Conservation (phyloP, 2,888 invertebrate species). For the Heliconius charithonia region DNA sequence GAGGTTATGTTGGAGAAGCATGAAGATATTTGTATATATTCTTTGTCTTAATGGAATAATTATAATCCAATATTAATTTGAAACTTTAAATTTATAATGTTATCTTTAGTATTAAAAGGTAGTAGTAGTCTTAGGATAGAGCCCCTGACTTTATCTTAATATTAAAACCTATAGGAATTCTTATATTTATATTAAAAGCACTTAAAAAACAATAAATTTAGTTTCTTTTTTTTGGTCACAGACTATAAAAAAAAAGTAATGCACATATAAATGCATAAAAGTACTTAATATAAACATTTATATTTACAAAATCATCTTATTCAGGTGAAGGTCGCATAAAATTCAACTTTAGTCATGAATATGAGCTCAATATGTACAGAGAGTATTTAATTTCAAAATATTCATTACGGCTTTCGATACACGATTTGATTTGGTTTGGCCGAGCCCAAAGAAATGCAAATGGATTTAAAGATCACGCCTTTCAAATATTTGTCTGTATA, state of each 20-base stretch:
- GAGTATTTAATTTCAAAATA: conserved; percentile 20
- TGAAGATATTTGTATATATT: too few species aligned
- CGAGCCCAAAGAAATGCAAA: conserved; percentile 26
- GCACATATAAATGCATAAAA: neutral
- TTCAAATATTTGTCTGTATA: conserved; percentile 8
- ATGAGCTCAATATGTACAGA: conserved; percentile 36
- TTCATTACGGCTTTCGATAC: conserved; percentile 2
- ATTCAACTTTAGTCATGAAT: conserved; percentile 39
- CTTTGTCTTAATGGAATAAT: too few species aligned
- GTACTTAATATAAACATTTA: neutral
- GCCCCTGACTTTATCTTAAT: neutral
- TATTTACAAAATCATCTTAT: conserved; percentile 40
- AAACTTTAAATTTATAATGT: too few species aligned
- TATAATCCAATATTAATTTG: too few species aligned
- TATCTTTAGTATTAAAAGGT: too few species aligned
- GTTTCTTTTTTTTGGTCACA: neutral
- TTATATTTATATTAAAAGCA: neutral
- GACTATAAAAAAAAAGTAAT: neutral
- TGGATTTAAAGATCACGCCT: conserved; percentile 21
- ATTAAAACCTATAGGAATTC: neutral
- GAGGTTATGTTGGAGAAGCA: too few species aligned
- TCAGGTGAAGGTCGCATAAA: conserved; percentile 46
- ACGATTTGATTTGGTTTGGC: conserved; percentile 14
- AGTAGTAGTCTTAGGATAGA: neutral
- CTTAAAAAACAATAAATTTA: neutral